Evolutionary conservation across 2,797 vertebrate genomes (phyloP), one percentile per base, ranked within the genome.

Genomic region (Pyrocephalus nanus): DNA sequence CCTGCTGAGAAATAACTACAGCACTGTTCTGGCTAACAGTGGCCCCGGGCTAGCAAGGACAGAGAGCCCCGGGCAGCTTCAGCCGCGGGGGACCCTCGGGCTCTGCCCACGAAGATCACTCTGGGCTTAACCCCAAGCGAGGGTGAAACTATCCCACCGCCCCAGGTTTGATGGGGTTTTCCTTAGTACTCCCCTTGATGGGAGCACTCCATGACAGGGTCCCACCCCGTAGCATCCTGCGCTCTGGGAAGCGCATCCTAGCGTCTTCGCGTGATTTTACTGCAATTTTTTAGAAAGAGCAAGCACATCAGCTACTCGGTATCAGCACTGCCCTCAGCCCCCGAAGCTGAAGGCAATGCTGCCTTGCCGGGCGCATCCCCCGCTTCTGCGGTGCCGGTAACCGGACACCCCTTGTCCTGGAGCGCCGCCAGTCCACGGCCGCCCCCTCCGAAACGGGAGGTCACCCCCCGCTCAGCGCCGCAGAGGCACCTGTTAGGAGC

Each of bases 81-180:
- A 53, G 29, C 27, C 29, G 50, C 50, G 27, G 51, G 27, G 51
- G 16, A 30, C 51, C 51, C 27, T 53, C 27, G 29, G 9, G 47
- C 57, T 45, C 32, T 12, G 40, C 58, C 36, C 6, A 11, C 26
- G 5, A 26, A 19, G 65, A 19, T n/a, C 51, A 57, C 36, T 50
- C 0, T 0, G 7, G 34, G 30, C 34, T 25, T 32, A 50, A 62
- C 50, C 7, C 4, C 3, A 18, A 50, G 17, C 2, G 3, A 30
- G 43, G 1, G 8, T 34, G 19, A 27, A 54, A 60, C 0, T 4
- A 36, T 32, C n/a, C 5, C 30, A n/a, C 4, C 7, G 3, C 58
- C 60, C 11, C 36, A 15, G 3, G 6, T 8, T 45, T 20, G 32
- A 38, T 26, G 64, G 5, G 50, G 43, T 4, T 57, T 51, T n/a